These are phyloP conservation scores for Muraenolepis orangiensis DNA, from an alignment of 2,797 vertebrate species.

Conservation along the genomic window DNA sequence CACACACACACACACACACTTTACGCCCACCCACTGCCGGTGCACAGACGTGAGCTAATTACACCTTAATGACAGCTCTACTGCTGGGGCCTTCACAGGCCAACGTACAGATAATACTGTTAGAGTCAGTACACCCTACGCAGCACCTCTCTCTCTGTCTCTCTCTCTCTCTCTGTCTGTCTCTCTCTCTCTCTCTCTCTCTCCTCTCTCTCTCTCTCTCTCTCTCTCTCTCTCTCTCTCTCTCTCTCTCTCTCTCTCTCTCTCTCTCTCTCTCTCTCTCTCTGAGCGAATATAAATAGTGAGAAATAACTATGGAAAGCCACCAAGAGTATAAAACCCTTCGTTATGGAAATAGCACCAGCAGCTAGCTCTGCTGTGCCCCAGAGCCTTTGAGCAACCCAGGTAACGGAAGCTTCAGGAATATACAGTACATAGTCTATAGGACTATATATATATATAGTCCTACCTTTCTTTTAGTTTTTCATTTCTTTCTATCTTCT, in stretches of 20 bases:
- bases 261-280: background rate
- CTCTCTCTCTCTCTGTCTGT: background rate
- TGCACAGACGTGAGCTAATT: conserved; percentile 53
- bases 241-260: background rate
- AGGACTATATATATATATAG: too few relatives aligned
- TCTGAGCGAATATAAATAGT: background rate
- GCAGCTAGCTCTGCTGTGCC: too few relatives aligned
- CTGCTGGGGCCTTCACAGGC: conserved; percentile 54
- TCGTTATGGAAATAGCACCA: too few relatives aligned
- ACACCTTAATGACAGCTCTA: conserved; percentile 50
- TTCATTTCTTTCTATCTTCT: too few relatives aligned
- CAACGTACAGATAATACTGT: conserved; percentile 46
- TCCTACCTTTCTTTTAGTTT: too few relatives aligned
- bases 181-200: background rate
- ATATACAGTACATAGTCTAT: too few relatives aligned
- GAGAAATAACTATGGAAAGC: too few relatives aligned
- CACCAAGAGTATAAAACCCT: too few relatives aligned
- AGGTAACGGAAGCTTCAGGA: too few relatives aligned
- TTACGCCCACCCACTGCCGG: conserved; percentile 10
- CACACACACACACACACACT: background rate
- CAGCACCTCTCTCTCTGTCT: conserved; percentile 1
- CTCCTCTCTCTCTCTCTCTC: background rate
- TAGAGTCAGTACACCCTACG: conserved; percentile 44
- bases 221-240: too few relatives aligned
- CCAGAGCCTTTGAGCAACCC: too few relatives aligned